Evolutionary conservation across 2,797 vertebrate genomes (phyloP).

Genomic region (Catamblyrhynchus diadema): DNA sequence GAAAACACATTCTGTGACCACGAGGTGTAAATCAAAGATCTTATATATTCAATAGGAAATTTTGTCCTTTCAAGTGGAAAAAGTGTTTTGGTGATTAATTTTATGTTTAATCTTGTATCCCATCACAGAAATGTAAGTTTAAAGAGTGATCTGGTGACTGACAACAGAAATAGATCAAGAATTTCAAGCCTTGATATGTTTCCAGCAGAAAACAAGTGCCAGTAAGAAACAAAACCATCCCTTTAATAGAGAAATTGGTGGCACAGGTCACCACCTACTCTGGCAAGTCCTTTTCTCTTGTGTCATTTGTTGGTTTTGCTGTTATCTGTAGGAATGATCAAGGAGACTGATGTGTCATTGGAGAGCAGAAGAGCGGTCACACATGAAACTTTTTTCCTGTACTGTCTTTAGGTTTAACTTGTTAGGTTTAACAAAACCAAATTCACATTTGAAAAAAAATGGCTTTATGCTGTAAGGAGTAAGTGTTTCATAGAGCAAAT

Average conservation of each 20-base stretch:
- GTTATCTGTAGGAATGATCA: conserved; percentile 27
- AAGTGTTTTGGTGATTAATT: neutral
- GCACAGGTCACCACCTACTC: neutral
- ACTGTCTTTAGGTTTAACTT: neutral
- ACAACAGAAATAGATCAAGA: neutral
- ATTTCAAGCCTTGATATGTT: neutral
- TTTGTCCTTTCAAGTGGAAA: neutral
- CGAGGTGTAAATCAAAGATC: neutral
- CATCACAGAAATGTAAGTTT: neutral
- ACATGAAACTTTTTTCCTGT: neutral
- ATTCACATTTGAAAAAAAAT: neutral
- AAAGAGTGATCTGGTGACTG: neutral
- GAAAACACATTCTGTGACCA: neutral
- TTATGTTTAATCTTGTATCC: neutral
- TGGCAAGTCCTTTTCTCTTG: neutral
- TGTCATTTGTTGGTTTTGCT: conserved; percentile 1
- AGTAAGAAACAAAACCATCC: neutral
- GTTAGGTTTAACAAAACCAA: conserved; percentile 1
- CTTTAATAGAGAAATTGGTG: neutral
- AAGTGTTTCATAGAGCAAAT: neutral
- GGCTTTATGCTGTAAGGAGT: neutral
- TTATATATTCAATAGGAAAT: neutral
- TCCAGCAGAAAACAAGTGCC: neutral
- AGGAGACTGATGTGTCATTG: neutral
- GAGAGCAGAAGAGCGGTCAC: neutral